A percentile compares a stretch with the other conserved stretches of the same genome.
Conservation (phyloP, 2,888 invertebrate genomes). For the Galerucella calmariensis region DNA sequence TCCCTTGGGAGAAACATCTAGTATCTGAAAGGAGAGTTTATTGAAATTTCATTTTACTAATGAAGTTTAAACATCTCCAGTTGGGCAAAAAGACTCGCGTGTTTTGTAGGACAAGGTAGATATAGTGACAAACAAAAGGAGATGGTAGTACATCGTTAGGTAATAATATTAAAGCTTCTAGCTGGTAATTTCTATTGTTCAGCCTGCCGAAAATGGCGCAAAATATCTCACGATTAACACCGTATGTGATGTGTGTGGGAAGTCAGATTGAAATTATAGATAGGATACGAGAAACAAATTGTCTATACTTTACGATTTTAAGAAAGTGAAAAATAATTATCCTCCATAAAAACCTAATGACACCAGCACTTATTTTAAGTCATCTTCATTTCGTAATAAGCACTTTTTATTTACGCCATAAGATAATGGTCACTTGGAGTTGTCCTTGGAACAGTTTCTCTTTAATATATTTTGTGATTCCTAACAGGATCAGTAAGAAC, state of each 20-base stretch:
- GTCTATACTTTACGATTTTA: constrained; percentile 26
- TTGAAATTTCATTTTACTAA: neutral
- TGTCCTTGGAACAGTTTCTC: too few species aligned
- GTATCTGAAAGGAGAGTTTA: too few species aligned
- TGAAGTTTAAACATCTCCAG: neutral
- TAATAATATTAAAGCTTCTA: constrained; percentile 25
- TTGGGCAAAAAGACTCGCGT: constrained; percentile 8
- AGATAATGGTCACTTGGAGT: too few species aligned
- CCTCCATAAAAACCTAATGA: neutral
- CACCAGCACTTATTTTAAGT: neutral
- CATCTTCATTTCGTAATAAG: too few species aligned
- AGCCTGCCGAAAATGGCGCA: constrained; percentile 50
- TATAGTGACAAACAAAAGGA: constrained; percentile 39
- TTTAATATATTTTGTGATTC: too few species aligned
- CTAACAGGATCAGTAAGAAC: too few species aligned
- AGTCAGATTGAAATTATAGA: constrained; percentile 43
- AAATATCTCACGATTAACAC: constrained; percentile 47
- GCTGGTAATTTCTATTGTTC: constrained; percentile 42
- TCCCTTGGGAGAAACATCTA: too few species aligned
- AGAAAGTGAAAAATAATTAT: constrained; percentile 24
- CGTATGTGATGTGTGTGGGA: constrained; percentile 51
- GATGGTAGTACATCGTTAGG: constrained; percentile 42
- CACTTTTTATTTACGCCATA: too few species aligned
- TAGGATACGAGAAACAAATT: constrained; percentile 28
- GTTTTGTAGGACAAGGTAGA: constrained; percentile 35